These are phyloP conservation scores for Pangasius sanitwongsei DNA, from an alignment of 2,797 vertebrate species.

Conservation along the genomic window DNA sequence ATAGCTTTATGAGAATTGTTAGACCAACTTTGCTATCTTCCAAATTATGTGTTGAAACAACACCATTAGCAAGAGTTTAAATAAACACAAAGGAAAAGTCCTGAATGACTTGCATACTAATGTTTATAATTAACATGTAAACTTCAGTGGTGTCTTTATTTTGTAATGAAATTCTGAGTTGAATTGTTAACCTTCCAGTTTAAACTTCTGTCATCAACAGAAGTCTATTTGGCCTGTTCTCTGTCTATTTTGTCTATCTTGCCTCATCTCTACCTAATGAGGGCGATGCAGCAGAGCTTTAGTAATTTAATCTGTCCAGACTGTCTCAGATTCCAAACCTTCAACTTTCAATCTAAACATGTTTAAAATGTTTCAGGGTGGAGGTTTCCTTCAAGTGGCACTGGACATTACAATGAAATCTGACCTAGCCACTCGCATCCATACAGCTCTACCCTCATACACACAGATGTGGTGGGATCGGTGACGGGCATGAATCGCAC, in stretches of 20 bases:
- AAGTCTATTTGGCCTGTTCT: neutral
- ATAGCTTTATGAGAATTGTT: too few relatives aligned
- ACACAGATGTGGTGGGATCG: constrained; percentile 91
- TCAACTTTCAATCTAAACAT: neutral
- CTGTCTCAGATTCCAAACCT: neutral
- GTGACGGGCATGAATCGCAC: constrained; percentile 94
- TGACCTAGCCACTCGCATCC: constrained; percentile 95
- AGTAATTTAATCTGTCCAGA: neutral
- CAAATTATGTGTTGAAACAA: too few relatives aligned
- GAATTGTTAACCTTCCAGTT: neutral
- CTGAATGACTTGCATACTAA: too few relatives aligned
- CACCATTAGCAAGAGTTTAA: too few relatives aligned
- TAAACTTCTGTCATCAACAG: too few relatives aligned
- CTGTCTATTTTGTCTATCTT: neutral
- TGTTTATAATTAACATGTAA: too few relatives aligned
- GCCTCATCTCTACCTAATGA: neutral
- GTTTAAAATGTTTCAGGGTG: neutral
- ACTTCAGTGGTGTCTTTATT: too few relatives aligned
- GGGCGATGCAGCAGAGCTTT: neutral
- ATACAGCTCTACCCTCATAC: constrained; percentile 95
- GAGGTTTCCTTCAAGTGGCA: neutral
- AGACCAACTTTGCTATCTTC: too few relatives aligned
- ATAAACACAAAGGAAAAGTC: too few relatives aligned
- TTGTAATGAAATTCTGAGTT: neutral
- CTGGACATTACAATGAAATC: constrained; percentile 40